These are phyloP conservation scores for Tethya wilhelma DNA, from an alignment of 37 sponge, comb jelly and placozoan genomes.

Conservation along the genomic window DNA sequence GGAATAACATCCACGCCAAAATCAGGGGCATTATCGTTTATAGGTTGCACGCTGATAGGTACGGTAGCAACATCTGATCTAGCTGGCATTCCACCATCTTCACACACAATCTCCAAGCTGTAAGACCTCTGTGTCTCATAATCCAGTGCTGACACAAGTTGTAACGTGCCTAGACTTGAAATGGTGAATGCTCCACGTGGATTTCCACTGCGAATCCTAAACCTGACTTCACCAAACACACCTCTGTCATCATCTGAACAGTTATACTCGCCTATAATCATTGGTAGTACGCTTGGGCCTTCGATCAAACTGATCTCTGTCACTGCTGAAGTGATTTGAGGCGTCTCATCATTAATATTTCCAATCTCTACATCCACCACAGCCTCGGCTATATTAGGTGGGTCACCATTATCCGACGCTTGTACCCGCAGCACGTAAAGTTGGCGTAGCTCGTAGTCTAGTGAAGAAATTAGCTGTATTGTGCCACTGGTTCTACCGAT, in stretches of 20 bases:
- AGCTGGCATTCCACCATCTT: conserved; percentile 63
- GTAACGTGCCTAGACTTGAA: conserved; percentile 34
- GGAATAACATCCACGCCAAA: conserved; percentile 22
- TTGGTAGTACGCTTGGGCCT: not conserved
- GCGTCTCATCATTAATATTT: conserved; percentile 62
- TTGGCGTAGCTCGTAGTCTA: conserved; percentile 65
- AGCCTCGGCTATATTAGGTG: conserved; percentile 39
- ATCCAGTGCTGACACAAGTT: conserved; percentile 35
- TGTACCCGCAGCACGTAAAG: conserved; percentile 44
- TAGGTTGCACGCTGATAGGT: conserved; percentile 35
- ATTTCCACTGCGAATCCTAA: conserved; percentile 38
- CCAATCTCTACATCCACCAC: conserved; percentile 31
- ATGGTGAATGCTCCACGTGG: conserved; percentile 21
- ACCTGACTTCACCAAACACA: conserved; percentile 40
- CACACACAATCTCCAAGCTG: conserved; percentile 48
- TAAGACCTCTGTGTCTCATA: conserved; percentile 38
- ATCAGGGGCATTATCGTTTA: conserved; percentile 66
- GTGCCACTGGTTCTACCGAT: conserved; percentile 47
- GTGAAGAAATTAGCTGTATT: conserved; percentile 25
- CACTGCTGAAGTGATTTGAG: conserved; percentile 20
- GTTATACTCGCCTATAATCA: conserved; percentile 3
- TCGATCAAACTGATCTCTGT: not conserved
- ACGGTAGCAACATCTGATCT: conserved; percentile 25
- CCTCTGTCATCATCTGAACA: conserved; percentile 69
- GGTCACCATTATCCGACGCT: conserved; percentile 45